These are phyloP conservation scores for Cathartes aura DNA, from an alignment of 2,113 vertebrate genomes.

Conservation along the genomic window DNA sequence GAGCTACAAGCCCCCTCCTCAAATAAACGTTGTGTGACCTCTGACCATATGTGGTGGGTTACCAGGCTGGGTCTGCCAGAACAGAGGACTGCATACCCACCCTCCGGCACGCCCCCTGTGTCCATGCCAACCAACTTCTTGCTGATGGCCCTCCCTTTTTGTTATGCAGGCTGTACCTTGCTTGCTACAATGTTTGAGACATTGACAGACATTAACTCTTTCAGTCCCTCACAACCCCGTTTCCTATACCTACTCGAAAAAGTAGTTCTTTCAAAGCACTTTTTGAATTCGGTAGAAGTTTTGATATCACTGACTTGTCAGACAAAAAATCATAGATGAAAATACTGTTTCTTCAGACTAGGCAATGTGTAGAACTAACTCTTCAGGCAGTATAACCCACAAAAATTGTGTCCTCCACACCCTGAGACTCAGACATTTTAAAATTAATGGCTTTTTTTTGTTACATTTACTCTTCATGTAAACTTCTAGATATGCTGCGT, in stretches of 20 bases:
- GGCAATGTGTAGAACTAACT: background rate
- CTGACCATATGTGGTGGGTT: too few relatives aligned
- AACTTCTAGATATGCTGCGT: background rate
- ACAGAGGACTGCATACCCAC: too few relatives aligned
- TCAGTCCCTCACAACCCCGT: too few relatives aligned
- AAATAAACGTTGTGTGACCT: too few relatives aligned
- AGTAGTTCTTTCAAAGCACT: background rate
- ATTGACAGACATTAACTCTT: too few relatives aligned
- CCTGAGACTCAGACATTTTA: background rate
- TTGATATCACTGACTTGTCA: background rate
- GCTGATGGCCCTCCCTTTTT: too few relatives aligned
- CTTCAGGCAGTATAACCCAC: background rate
- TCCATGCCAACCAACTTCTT: too few relatives aligned
- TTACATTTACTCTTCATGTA: fast-evolving
- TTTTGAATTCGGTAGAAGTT: background rate
- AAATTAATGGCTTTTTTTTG: background rate
- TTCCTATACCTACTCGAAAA: background rate
- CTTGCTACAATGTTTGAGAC: too few relatives aligned
- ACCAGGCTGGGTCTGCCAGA: too few relatives aligned
- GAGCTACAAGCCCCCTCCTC: too few relatives aligned
- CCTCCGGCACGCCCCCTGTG: too few relatives aligned
- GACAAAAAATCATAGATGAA: background rate
- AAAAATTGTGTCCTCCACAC: background rate
- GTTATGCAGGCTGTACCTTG: too few relatives aligned
- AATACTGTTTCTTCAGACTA: background rate